These are phyloP conservation scores for Cydia amplana DNA, from an alignment of 1,140 invertebrate species.

Conservation along the genomic window DNA sequence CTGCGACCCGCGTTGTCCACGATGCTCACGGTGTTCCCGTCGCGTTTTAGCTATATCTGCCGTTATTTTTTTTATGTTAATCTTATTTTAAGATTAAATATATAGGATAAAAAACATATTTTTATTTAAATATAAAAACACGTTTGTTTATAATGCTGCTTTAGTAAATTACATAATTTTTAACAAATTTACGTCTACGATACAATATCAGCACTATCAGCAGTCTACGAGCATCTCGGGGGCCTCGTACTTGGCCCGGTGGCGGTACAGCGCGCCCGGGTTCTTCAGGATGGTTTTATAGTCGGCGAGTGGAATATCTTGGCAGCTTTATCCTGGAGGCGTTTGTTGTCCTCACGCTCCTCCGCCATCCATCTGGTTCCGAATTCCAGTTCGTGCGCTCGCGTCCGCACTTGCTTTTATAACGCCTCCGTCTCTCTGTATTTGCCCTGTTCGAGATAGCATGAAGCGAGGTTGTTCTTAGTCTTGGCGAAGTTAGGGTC, in stretches of 20 bases:
- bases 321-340: too few relatives aligned
- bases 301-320: slow-evolving; percentile 88
- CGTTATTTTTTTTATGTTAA: too few relatives aligned
- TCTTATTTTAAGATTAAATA: too few relatives aligned
- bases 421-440: slow-evolving; percentile 99
- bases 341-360: too few relatives aligned
- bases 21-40: too few relatives aligned
- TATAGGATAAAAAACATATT: too few relatives aligned
- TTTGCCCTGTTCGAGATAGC: slow-evolving; percentile 98
- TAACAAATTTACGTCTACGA: too few relatives aligned
- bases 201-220: slow-evolving; percentile 81
- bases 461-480: slow-evolving; percentile 99
- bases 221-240: slow-evolving; percentile 99
- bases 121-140: too few relatives aligned
- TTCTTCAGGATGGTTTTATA: slow-evolving; percentile 98
- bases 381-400: slow-evolving; percentile 98
- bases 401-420: slow-evolving; percentile 98
- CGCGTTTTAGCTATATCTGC: too few relatives aligned
- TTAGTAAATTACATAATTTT: too few relatives aligned
- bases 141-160: too few relatives aligned
- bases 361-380: slow-evolving; percentile 83
- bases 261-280: slow-evolving; percentile 96
- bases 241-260: slow-evolving; percentile 99
- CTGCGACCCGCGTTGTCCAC: too few relatives aligned
- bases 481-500: slow-evolving; percentile 99